Evolutionary conservation across 2,888 invertebrate species (phyloP).

Genomic region (Apodemia hepburni): DNA sequence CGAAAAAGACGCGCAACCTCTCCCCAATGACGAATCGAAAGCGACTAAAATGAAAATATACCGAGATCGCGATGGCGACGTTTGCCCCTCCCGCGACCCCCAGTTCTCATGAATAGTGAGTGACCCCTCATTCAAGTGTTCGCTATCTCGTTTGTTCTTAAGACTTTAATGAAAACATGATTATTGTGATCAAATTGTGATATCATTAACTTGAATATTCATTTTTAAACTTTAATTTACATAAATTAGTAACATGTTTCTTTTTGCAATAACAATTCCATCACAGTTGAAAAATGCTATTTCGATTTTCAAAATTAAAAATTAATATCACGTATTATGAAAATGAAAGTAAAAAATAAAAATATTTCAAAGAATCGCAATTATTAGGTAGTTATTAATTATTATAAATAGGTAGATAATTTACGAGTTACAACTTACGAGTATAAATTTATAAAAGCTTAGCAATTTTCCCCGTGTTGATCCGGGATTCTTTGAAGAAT

Average conservation of each 20-base stretch:
- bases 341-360: too few species aligned
- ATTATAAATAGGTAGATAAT: too few species aligned
- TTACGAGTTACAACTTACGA: too few species aligned
- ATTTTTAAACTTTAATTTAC: not conserved
- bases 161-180: constrained; percentile 22
- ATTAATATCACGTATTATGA: too few species aligned
- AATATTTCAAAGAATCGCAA: too few species aligned
- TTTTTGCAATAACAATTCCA: too few species aligned
- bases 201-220: not conserved
- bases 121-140: constrained; percentile 67
- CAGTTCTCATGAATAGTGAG: constrained; percentile 47
- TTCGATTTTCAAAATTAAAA: constrained; percentile 35
- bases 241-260: too few species aligned
- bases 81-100: constrained; percentile 38
- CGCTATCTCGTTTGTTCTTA: constrained; percentile 49
- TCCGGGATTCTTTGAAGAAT: too few species aligned
- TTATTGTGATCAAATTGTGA: constrained; percentile 24
- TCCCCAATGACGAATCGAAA: constrained; percentile 44
- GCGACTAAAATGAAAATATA: constrained; percentile 60
- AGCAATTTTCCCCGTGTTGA: too few species aligned
- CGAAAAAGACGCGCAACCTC: constrained; percentile 38
- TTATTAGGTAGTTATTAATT: too few species aligned
- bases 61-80: constrained; percentile 66
- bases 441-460: too few species aligned
- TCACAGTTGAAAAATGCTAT: too few species aligned